Conservation (phyloP, 2,113 vertebrate species). For the Zosterops borbonicus region DNA sequence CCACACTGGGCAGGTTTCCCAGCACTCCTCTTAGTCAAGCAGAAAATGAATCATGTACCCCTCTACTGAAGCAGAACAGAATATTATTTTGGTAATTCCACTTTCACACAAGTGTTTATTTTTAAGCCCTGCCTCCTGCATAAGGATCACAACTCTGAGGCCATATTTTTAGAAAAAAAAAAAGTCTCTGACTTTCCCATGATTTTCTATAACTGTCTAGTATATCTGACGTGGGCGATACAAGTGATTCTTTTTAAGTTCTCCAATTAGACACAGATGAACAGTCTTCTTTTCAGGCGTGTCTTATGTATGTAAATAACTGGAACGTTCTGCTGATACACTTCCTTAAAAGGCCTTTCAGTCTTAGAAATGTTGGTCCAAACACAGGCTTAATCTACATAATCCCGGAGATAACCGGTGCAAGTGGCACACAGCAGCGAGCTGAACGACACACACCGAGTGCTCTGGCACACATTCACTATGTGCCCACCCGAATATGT, state of each 20-base stretch:
- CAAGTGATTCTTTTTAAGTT: neutral
- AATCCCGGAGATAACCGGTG: neutral
- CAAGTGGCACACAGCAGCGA: rapidly evolving
- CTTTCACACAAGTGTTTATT: neutral
- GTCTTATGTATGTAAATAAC: rapidly evolving
- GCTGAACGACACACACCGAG: neutral
- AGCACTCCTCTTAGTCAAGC: neutral
- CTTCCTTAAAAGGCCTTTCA: neutral
- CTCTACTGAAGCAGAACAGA: neutral
- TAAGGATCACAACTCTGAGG: neutral
- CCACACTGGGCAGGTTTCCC: neutral
- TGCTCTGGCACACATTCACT: rapidly evolving
- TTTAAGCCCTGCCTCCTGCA: neutral
- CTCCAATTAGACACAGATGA: neutral
- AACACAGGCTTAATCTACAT: rapidly evolving
- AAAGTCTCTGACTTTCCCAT: neutral
- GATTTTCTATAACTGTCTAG: neutral
- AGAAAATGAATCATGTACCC: neutral
- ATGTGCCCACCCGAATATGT: rapidly evolving
- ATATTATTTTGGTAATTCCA: neutral
- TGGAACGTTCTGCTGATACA: neutral
- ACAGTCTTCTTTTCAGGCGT: neutral
- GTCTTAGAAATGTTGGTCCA: neutral
- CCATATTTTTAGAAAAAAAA: neutral
- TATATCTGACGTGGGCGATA: neutral